phyloP scores from a whole-genome alignment of 2,113 vertebrate species.

The Chauna torquata region DNA sequence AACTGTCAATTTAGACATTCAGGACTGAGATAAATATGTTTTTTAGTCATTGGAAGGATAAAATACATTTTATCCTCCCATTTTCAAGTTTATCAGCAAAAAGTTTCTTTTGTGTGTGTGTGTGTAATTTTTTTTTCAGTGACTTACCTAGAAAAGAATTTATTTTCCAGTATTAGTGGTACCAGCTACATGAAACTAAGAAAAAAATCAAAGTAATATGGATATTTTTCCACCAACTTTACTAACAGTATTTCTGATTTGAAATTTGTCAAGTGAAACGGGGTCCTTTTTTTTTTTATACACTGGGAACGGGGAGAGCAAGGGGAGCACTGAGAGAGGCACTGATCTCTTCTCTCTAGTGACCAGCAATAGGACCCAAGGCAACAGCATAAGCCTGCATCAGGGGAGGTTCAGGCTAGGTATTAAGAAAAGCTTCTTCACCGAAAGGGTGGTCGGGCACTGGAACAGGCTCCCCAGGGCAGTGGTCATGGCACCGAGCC shows the following conservation, averaged over 20 bases:
- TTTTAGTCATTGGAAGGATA: not conserved
- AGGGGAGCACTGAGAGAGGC: not conserved
- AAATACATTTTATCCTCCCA: not conserved
- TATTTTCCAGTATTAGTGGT: not conserved
- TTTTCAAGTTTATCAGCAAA: not conserved
- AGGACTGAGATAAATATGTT: not conserved
- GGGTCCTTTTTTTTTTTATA: rapidly evolving
- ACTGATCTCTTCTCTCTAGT: not conserved
- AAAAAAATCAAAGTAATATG: not conserved
- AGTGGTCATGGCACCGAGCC: not conserved
- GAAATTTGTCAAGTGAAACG: not conserved
- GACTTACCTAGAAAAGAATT: not conserved
- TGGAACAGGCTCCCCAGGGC: not conserved
- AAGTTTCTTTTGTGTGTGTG: too few relatives aligned
- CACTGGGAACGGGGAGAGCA: not conserved
- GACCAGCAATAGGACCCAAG: not conserved
- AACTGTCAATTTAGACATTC: not conserved
- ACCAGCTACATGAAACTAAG: not conserved
- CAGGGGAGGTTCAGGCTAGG: not conserved
- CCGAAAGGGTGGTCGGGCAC: not conserved
- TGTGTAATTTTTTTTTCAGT: not conserved
- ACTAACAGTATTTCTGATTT: not conserved
- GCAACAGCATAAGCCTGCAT: not conserved
- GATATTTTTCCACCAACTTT: not conserved
- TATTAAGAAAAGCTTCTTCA: not conserved